Evolutionary conservation across 2,113 vertebrate species (phyloP).

Genomic region (Barnardius zonarius): DNA sequence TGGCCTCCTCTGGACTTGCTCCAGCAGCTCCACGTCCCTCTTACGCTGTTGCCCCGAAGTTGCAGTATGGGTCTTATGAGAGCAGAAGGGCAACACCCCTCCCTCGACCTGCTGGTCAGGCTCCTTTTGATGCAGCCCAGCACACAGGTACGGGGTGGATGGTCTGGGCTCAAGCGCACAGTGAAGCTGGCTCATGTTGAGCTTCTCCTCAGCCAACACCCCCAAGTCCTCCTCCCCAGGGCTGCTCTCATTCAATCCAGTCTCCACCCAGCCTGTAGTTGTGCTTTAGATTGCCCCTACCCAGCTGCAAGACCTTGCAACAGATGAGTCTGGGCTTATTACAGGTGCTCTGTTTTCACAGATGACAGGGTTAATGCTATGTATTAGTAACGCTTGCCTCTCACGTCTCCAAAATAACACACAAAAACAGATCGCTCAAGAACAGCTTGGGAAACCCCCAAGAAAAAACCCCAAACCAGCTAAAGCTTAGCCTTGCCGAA

Average conservation of each 20-base stretch:
- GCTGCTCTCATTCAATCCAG: not conserved
- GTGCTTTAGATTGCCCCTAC: not conserved
- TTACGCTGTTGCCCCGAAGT: not conserved
- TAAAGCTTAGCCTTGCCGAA: not conserved
- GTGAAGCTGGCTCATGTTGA: not conserved
- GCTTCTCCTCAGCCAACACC: not conserved
- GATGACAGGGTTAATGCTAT: not conserved
- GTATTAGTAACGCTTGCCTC: not conserved
- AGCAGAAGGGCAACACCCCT: not conserved
- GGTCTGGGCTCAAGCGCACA: not conserved
- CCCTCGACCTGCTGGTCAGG: not conserved
- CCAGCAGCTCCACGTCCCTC: not conserved
- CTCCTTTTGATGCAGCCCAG: not conserved
- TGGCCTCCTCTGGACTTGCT: not conserved
- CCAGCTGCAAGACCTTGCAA: not conserved
- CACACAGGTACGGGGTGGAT: not conserved
- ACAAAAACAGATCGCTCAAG: rapidly evolving
- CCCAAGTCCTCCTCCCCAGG: not conserved
- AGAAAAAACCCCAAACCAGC: not conserved
- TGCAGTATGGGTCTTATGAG: not conserved
- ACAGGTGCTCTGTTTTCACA: not conserved
- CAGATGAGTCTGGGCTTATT: not conserved
- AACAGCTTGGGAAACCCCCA: not conserved
- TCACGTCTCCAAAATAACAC: not conserved
- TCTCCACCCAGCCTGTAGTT: not conserved